phyloP scores from a whole-genome alignment of 2,797 vertebrate species.

The Neoniphon sammara region DNA sequence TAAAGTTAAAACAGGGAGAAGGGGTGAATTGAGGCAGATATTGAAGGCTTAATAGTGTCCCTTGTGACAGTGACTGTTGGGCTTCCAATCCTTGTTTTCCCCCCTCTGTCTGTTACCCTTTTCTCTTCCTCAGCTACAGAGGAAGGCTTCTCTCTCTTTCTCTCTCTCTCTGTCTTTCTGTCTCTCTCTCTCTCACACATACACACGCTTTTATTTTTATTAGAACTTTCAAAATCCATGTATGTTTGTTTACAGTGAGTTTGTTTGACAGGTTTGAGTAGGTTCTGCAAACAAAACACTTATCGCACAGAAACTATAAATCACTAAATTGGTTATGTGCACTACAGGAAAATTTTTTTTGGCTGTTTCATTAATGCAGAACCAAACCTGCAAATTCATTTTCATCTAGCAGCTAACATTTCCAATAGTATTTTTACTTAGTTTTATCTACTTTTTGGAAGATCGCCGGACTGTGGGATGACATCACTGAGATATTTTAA shows the following conservation, averaged over 20 bases:
- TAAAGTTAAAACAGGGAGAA: slow-evolving; percentile 41
- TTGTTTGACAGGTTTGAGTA: slow-evolving; percentile 5
- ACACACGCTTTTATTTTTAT: slow-evolving; percentile 17
- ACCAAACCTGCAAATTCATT: background rate
- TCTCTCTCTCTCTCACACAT: background rate
- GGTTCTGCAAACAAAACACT: background rate
- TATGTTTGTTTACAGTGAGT: slow-evolving; percentile 27
- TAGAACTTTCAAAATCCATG: slow-evolving; percentile 12
- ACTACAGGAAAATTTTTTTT: background rate
- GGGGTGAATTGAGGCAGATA: slow-evolving; percentile 42
- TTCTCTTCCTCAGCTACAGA: slow-evolving; percentile 28
- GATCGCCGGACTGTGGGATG: background rate
- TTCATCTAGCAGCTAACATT: background rate
- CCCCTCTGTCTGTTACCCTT: slow-evolving; percentile 20
- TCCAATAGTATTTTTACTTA: background rate
- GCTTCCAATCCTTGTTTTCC: slow-evolving; percentile 28
- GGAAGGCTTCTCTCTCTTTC: slow-evolving; percentile 12
- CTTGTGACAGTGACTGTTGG: slow-evolving; percentile 46
- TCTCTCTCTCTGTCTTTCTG: too few species aligned
- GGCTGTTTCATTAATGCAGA: background rate
- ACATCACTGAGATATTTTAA: background rate
- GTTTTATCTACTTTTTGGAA: background rate
- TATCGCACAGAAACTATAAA: background rate
- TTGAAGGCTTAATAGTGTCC: slow-evolving; percentile 63
- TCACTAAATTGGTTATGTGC: background rate